phyloP scores from a whole-genome alignment of 2,888 invertebrate genomes.

The Synergus gifuensis region DNA sequence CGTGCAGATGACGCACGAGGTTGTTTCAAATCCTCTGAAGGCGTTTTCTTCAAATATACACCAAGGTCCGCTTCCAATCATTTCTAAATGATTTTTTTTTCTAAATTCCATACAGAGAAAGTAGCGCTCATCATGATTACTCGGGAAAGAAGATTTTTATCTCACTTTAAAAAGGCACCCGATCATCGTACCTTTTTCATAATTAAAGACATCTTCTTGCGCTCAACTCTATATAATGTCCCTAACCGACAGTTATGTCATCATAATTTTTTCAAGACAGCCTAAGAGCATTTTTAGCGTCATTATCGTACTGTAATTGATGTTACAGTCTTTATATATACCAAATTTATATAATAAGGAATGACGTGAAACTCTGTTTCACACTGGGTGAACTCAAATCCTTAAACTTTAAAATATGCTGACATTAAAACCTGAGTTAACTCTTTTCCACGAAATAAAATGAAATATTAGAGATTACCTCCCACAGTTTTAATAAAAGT shows the following conservation, averaged over 20 bases:
- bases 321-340: not conserved
- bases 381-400: not conserved
- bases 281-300: not conserved
- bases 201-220: constrained; percentile 22
- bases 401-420: not conserved
- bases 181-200: constrained; percentile 7
- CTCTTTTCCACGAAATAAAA: constrained; percentile 14
- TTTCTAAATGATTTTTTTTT: constrained; percentile 1
- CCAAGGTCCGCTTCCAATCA: not conserved
- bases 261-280: constrained; percentile 14
- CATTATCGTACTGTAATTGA: not conserved
- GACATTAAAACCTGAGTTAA: constrained; percentile 1
- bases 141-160: constrained; percentile 4
- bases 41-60: not conserved
- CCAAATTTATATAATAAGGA: not conserved
- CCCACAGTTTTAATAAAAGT: constrained; percentile 7
- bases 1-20: not conserved
- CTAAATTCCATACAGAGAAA: constrained; percentile 15
- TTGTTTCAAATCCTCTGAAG: not conserved
- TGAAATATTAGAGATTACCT: constrained; percentile 15
- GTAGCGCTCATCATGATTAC: not conserved
- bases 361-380: not conserved
- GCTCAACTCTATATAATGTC: not conserved
- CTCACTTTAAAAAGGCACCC: not conserved
- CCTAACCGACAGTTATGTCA: constrained; percentile 9